Base-by-base conservation (phyloP, 2,797 vertebrate genomes). In the Benthosema pterotum region DNA sequence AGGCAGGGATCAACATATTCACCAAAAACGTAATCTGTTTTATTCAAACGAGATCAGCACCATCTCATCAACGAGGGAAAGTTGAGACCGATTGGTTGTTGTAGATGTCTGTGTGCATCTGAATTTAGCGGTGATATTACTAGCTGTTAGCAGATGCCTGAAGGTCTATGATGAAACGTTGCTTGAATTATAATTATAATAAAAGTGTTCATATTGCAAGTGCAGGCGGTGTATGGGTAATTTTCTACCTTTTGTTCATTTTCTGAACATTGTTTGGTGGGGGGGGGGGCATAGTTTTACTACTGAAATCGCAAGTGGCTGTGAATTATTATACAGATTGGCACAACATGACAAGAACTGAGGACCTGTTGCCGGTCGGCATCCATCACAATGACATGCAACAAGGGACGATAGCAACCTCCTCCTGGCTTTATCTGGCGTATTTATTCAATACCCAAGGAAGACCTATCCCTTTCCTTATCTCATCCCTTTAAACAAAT, bases 401-500 rank as follows among this genome's bases (percentile, higher is more conserved):
- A 69, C 25, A 49, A 57, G 12, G 60, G 52, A 65, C 60, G 56
- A 49, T 59, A 52, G 65, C 47, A 57, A 64, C 61, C 42, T 66
- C 25, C 61, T 14, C 32, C 69, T 59, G 48, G 53, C 65, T 76
- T 70, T 60, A 70, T 74, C 71, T 49, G 67, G 71, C 71, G 72
- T 78, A 74, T 78, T 77, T 66, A 67, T 66, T 55, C 46, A 28
- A 38, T 2, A 72, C 49, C 67, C 5, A 49, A 57, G 57, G 55
- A 65, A 15, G 55, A 57, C 57, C 65, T 65, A 68, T 58, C 68
- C 59, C 49, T 60, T 56, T 71, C 11, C 72, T 79, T 77, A 88
- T 88, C 80, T 81, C 76, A 76, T 83, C 79, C 49, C 60, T 81
- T 75, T 64, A 85, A 83, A 84, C 79, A 81, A 86, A 88, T 63